Percentiles rank a stretch among this genome's conserved stretches.
These are phyloP conservation scores for Lysandra coridon DNA, from an alignment of 2,888 invertebrate genomes.

Conservation along the genomic window DNA sequence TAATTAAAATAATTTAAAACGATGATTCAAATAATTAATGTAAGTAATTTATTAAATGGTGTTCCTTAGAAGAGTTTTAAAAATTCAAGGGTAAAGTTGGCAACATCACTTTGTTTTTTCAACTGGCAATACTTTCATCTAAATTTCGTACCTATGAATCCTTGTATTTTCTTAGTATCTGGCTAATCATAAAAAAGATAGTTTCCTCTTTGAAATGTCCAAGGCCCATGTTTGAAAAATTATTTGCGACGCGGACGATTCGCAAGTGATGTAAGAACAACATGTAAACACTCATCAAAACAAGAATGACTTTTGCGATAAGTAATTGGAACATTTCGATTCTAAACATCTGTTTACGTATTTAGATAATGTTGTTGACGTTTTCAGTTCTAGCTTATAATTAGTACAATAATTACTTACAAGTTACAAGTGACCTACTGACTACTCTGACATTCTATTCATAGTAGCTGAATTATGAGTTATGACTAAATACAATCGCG, in stretches of 20 bases:
- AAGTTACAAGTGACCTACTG: conserved; percentile 9
- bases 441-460: background rate
- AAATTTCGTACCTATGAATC: background rate
- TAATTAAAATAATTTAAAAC: background rate
- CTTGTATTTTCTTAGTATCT: background rate
- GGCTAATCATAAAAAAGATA: background rate
- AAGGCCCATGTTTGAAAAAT: background rate
- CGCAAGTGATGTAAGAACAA: conserved; percentile 3
- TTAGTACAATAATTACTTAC: background rate
- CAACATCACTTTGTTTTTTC: background rate
- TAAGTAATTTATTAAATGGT: no score
- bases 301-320: conserved; percentile 40
- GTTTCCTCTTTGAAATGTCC: background rate
- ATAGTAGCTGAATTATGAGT: background rate
- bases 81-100: no score
- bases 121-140: background rate
- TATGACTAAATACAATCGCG: no score
- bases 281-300: background rate
- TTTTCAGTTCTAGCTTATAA: background rate
- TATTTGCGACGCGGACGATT: background rate
- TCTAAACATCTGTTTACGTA: conserved; percentile 33
- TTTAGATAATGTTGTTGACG: conserved; percentile 23
- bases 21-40: background rate
- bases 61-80: no score
- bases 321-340: conserved; percentile 31